Base-by-base conservation (phyloP, 2,113 vertebrate genomes). In the Corythoichthys haematopterus region DNA sequence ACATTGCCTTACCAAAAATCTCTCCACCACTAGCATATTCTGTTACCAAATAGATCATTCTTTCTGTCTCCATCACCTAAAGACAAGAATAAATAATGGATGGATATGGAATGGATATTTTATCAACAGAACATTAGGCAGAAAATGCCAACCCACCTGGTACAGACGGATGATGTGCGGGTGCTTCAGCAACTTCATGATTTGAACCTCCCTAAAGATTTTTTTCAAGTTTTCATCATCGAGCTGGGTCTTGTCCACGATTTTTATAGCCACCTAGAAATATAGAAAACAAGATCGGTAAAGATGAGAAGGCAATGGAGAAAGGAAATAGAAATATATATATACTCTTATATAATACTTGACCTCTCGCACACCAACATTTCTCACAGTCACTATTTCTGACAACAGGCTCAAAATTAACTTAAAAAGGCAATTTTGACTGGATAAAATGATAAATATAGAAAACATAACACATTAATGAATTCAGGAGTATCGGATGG, bases 171-270 rank as follows among this genome's bases (percentile, higher is more conserved):
- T 98, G 88, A 99, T 99, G 67, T 99, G 97, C 0, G 97, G 97
- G 81, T 99, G 97, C 85, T 95, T 94, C 66, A 99, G 92, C 94
- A 99, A 93, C 93, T 99, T 99, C 97, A 99, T 99, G 76, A 99
- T 97, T 87, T 99, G 96, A 61, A 99, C 97, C 85, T 99, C 97
- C 77, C 97, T 89, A 84, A 98, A 99, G 70, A 99, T 99, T 91
- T 99, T 99, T 90, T 99, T 99, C 78, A 99, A 91, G 85, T 99
- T 99, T 87, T 99, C 97, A 40, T 99, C 97, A 38, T 99, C 97
- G 87, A 99, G 88, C 90, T 98, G 97, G 2, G 94, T 97, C 88
- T 99, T 99, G 76, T 99, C 97, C 66, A 99, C 97, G 40, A 99
- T 99, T 92, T 99, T 99, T 79, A 99, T 99, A 0, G 97, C 97